phyloP scores from a whole-genome alignment of 2,113 vertebrate genomes.

The Stegostoma tigrinum region DNA sequence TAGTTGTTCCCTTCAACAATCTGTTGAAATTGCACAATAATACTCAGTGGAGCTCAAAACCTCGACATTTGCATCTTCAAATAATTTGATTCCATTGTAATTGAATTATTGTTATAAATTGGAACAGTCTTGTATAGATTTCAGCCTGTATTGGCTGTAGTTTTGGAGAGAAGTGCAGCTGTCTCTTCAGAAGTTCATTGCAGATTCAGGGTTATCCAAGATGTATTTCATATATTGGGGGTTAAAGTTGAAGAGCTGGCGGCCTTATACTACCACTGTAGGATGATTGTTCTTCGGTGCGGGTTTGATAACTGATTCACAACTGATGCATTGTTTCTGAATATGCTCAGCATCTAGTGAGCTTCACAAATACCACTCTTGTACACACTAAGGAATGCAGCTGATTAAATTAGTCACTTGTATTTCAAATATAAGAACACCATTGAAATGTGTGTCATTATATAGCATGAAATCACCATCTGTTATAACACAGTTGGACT shows the following conservation, averaged over 20 bases:
- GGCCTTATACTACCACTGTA: slow-evolving; percentile 38
- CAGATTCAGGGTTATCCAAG: neutral
- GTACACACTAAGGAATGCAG: slow-evolving; percentile 45
- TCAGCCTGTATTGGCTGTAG: neutral
- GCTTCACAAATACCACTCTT: slow-evolving; percentile 46
- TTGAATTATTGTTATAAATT: neutral
- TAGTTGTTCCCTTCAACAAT: neutral
- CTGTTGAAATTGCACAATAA: neutral
- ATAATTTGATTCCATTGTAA: neutral
- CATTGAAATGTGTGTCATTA: slow-evolving; percentile 43
- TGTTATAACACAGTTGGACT: slow-evolving; percentile 44
- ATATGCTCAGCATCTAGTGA: slow-evolving; percentile 40
- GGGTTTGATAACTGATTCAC: slow-evolving; percentile 39
- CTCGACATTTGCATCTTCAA: neutral
- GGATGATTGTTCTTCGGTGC: slow-evolving; percentile 28
- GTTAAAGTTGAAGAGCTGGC: slow-evolving; percentile 5
- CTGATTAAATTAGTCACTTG: slow-evolving; percentile 40
- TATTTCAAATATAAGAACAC: slow-evolving; percentile 27
- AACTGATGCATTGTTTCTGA: slow-evolving; percentile 45
- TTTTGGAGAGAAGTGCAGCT: neutral
- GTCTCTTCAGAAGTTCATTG: neutral
- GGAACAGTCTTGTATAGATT: neutral
- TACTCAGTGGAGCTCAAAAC: neutral
- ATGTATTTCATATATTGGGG: neutral
- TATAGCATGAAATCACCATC: slow-evolving; percentile 45